A percentile compares a stretch with the other conserved stretches of the same genome.
These are phyloP conservation scores for Bombus picipes DNA, from an alignment of 1,140 invertebrate genomes.

Conservation along the genomic window DNA sequence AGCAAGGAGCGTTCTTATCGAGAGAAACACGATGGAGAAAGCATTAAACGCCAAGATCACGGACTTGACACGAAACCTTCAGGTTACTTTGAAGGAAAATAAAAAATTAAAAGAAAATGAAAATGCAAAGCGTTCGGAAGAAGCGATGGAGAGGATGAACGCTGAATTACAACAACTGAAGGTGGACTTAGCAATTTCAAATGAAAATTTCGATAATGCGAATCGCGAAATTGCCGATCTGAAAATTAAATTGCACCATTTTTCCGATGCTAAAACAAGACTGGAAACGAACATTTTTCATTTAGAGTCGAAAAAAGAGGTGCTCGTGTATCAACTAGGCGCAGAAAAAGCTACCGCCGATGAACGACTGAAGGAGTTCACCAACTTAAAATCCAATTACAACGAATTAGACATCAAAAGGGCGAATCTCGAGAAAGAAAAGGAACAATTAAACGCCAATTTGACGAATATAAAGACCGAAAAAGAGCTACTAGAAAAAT, in stretches of 20 bases:
- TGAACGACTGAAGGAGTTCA: conserved; percentile 17
- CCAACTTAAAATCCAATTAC: conserved; percentile 26
- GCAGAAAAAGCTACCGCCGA: conserved; percentile 14
- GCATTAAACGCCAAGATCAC: conserved; percentile 17
- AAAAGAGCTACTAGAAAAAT: conserved; percentile 23
- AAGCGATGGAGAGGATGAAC: too few relatives aligned
- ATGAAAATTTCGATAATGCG: conserved; percentile 16
- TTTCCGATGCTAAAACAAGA: neutral
- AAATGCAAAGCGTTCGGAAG: neutral
- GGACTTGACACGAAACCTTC: conserved; percentile 41
- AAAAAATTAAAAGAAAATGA: conserved; percentile 19
- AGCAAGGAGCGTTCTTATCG: conserved; percentile 30
- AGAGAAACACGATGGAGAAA: conserved; percentile 26
- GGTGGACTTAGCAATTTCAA: conserved; percentile 28
- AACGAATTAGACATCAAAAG: conserved; percentile 40
- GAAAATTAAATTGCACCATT: conserved; percentile 13
- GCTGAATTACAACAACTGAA: conserved; percentile 34
- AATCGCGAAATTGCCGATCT: conserved; percentile 22
- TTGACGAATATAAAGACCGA: conserved; percentile 37
- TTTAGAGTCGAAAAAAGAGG: conserved; percentile 27
- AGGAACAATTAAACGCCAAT: conserved; percentile 45
- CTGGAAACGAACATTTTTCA: conserved; percentile 25
- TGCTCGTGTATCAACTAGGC: conserved; percentile 30
- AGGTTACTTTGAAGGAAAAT: conserved; percentile 43
- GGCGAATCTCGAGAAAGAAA: conserved; percentile 51